Conservation (phyloP, 2,797 vertebrate species). For the Nyctalus aviator region DNA sequence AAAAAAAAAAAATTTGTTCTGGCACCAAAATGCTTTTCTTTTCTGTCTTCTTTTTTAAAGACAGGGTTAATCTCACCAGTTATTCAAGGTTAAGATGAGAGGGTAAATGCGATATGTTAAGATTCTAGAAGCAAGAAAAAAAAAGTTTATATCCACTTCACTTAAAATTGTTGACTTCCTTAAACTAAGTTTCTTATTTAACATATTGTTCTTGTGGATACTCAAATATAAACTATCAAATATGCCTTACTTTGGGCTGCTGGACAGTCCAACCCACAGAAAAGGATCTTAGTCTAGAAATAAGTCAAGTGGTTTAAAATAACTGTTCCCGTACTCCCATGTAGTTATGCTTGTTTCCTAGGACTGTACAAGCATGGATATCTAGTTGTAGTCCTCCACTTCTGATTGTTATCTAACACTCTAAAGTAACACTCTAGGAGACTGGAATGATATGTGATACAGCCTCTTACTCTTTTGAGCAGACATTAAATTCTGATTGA, state of each 20-base stretch:
- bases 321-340: constrained; percentile 15
- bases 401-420: not conserved
- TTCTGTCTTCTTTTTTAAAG: not conserved
- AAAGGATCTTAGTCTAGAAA: constrained; percentile 50
- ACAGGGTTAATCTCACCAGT: not conserved
- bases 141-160: not conserved
- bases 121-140: constrained; percentile 20
- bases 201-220: not conserved
- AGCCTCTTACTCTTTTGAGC: not conserved
- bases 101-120: constrained; percentile 48
- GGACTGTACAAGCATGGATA: not conserved
- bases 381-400: not conserved
- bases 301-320: constrained; percentile 50
- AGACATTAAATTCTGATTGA: constrained; percentile 11
- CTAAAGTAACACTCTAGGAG: not conserved
- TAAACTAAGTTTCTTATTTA: constrained; percentile 7
- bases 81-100: constrained; percentile 40
- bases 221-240: constrained; percentile 46
- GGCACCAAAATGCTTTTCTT: not conserved
- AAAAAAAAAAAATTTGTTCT: constrained; percentile 47
- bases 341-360: constrained; percentile 40
- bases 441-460: not conserved
- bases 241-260: constrained; percentile 21
- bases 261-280: constrained; percentile 26
- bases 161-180: constrained; percentile 45